Evolutionary conservation across 2,888 invertebrate genomes (phyloP), one percentile per base, ranked within the genome.

Genomic region (Shargacucullia verbasci): DNA sequence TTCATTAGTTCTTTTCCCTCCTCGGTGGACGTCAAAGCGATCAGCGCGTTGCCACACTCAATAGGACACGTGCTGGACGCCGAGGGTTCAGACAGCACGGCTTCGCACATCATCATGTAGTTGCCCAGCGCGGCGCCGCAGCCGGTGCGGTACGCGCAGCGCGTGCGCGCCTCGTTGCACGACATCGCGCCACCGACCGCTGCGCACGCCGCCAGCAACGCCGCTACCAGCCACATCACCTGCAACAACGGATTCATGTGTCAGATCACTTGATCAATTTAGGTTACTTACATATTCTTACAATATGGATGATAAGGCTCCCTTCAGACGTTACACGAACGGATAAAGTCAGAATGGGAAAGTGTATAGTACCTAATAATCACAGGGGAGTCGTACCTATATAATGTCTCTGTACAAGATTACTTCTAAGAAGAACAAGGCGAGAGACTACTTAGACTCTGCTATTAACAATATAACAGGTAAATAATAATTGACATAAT

Each of bases 1-100:
- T 95, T 96, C 95, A 97, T 96, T 12, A 98, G 95, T 64, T 96
- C 95, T 80, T 96, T 95, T 48, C 97, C 97, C 83, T 97, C 97
- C 48, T 96, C 96, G 0, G 97, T 97, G 25, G 97, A 96, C 0
- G 96, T 96, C 39, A 98, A 94, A 0, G 97, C 97, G 39, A 97
- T 97, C 35, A 98, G 94, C 0, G 97, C 96, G 81, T 97, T 95
- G 76, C 96, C 96, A 85, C 98, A 98, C 47, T 95, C 92, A 78
- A 96, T 95, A 0, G 97, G 96, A 82, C 98, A 98, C 64, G 84
- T 82, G 73, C 79, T 91, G 3, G 48, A 10, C 11, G 44, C 38
- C 76, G 85, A 94, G 33, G 90, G 95, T 27, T 95, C 95, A 41
- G 96, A 94, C 33, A 97, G 93, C 31, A 96, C 96, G 5, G 95